Percentiles rank a stretch among this genome's conserved stretches.
Conservation (phyloP, 2,888 invertebrate genomes). For the Tetragonula carbonaria region DNA sequence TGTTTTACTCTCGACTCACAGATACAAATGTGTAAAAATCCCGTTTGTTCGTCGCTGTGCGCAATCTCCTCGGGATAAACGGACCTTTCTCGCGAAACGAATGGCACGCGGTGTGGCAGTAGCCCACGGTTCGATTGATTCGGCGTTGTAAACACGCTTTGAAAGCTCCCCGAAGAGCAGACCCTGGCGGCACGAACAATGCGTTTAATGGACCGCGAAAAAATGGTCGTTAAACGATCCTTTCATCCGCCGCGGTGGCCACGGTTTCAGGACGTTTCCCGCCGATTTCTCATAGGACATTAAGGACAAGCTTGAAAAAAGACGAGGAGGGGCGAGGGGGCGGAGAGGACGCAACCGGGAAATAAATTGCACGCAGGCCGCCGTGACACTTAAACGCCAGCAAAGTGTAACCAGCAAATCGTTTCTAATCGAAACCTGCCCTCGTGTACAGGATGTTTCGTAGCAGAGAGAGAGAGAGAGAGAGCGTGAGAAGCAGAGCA, state of each 20-base stretch:
- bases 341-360: constrained; percentile 10
- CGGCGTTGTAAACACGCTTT: constrained; percentile 37
- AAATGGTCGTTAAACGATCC: constrained; percentile 57
- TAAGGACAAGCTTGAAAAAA: constrained; percentile 37
- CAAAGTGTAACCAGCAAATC: constrained; percentile 31
- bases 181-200: constrained; percentile 36
- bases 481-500: no score
- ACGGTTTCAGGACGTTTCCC: constrained; percentile 39
- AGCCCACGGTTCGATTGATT: constrained; percentile 16
- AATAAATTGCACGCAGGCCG: constrained; percentile 23
- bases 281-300: constrained; percentile 44
- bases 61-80: not conserved
- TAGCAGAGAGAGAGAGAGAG: no score
- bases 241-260: constrained; percentile 39
- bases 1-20: not conserved
- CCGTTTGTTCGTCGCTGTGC: not conserved
- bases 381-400: not conserved
- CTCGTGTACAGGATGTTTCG: no score
- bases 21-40: not conserved
- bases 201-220: constrained; percentile 58
- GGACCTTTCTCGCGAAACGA: not conserved
- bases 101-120: not conserved
- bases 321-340: no score
- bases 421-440: not conserved
- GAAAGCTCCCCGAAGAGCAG: constrained; percentile 27